Evolutionary conservation across 2,888 invertebrate species (phyloP).

Genomic region (Myopa testacea): DNA sequence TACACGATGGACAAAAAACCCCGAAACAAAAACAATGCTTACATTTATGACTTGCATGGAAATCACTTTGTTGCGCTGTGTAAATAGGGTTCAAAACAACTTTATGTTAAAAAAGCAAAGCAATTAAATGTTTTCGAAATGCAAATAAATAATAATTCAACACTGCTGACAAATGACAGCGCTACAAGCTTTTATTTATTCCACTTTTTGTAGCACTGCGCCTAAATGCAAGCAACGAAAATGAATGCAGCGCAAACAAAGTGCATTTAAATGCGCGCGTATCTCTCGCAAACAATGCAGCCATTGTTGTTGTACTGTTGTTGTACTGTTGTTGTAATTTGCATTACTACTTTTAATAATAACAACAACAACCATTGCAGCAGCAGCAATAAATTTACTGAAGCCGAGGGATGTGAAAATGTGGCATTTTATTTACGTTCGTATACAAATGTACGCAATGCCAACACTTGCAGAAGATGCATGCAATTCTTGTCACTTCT

Average conservation of each 20-base stretch:
- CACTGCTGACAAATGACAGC: slow-evolving; percentile 26
- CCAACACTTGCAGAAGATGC: neutral
- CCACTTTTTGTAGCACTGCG: neutral
- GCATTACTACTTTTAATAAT: neutral
- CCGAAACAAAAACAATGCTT: neutral
- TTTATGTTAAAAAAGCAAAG: neutral
- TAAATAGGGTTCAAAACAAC: neutral
- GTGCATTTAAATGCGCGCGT: neutral
- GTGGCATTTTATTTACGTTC: neutral
- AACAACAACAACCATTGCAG: neutral
- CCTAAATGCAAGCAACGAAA: slow-evolving; percentile 21
- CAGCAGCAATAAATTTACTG: neutral
- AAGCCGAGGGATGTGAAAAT: neutral
- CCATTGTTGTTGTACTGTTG: slow-evolving; percentile 2
- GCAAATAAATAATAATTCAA: slow-evolving; percentile 31
- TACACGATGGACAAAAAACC: neutral
- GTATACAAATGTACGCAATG: neutral
- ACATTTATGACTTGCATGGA: slow-evolving; percentile 15
- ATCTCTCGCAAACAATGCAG: neutral
- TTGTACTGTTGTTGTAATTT: slow-evolving; percentile 17
- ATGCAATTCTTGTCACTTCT: neutral
- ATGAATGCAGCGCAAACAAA: neutral
- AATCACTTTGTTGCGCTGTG: slow-evolving; percentile 10
- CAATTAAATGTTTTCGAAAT: slow-evolving; percentile 11
- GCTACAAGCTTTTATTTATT: neutral